These are phyloP conservation scores for Oscheius onirici DNA, from an alignment of 2,888 invertebrate genomes.

Conservation along the genomic window DNA sequence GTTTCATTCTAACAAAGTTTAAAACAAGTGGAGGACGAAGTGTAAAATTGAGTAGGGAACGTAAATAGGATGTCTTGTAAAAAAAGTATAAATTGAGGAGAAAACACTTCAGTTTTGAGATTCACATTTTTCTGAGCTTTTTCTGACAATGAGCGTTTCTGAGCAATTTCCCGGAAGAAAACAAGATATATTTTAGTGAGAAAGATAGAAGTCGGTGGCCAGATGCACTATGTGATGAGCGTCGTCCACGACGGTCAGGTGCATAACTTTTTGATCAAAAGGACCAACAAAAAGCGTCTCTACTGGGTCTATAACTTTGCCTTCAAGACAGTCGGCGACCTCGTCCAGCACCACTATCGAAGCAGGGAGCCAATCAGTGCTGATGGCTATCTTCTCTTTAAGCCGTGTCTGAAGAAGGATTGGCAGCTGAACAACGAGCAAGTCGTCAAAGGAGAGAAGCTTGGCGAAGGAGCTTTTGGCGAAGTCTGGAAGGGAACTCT, in stretches of 20 bases:
- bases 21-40: no score
- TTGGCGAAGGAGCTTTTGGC: constrained; percentile 55
- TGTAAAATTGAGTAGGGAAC: no score
- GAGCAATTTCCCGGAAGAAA: no score
- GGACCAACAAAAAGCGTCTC: constrained; percentile 49
- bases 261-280: constrained; percentile 43
- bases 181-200: constrained; percentile 35
- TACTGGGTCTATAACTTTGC: constrained; percentile 51
- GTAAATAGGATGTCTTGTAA: no score
- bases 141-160: no score
- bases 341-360: constrained; percentile 49
- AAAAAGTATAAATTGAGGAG: no score
- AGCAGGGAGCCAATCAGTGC: constrained; percentile 35
- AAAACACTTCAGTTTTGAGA: no score
- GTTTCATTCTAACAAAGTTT: no score
- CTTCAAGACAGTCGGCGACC: constrained; percentile 46
- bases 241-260: constrained; percentile 33
- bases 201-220: constrained; percentile 38
- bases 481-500: constrained; percentile 44
- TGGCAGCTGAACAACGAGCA: constrained; percentile 58
- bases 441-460: constrained; percentile 30
- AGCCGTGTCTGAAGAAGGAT: constrained; percentile 30
- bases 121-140: no score
- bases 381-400: constrained; percentile 6
- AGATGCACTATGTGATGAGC: constrained; percentile 41